Conservation (phyloP, 1,140 invertebrate species). For the Planococcus citri region DNA sequence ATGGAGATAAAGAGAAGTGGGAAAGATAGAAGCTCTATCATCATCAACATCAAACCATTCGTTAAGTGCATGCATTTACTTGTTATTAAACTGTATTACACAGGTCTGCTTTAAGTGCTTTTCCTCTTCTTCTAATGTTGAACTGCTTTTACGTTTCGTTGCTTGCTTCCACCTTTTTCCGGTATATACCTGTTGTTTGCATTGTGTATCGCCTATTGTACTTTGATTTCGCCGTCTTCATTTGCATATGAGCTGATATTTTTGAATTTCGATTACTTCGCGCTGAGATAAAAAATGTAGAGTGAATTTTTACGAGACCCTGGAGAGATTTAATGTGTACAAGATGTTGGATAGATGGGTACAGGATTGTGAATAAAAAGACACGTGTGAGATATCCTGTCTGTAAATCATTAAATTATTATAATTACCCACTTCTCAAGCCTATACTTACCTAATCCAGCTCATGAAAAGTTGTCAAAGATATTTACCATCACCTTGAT, state of each 20-base stretch:
- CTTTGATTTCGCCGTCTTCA: background rate
- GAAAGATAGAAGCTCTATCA: constrained; percentile 2
- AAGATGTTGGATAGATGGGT: too few relatives aligned
- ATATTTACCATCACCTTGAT: too few relatives aligned
- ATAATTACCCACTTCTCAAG: too few relatives aligned
- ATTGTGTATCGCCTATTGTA: background rate
- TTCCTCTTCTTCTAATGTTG: background rate
- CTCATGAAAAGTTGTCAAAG: too few relatives aligned
- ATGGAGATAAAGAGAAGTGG: background rate
- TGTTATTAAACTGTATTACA: constrained; percentile 18
- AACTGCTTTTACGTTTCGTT: background rate
- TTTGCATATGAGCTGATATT: background rate
- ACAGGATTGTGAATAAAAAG: too few relatives aligned
- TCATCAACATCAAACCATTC: constrained; percentile 12
- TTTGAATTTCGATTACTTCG: background rate
- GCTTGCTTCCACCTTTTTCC: background rate
- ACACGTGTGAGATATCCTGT: too few relatives aligned
- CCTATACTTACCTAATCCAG: too few relatives aligned
- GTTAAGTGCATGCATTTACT: constrained; percentile 16
- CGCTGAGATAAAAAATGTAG: too few relatives aligned
- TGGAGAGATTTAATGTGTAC: too few relatives aligned
- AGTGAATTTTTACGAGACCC: too few relatives aligned
- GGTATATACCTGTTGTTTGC: background rate
- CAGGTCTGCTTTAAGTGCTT: constrained; percentile 16
- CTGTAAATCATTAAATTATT: too few relatives aligned